A percentile compares a stretch with the other conserved stretches of the same genome.
Evolutionary conservation across 2,888 invertebrate genomes (phyloP).

Genomic region (Syrphus vitripennis): DNA sequence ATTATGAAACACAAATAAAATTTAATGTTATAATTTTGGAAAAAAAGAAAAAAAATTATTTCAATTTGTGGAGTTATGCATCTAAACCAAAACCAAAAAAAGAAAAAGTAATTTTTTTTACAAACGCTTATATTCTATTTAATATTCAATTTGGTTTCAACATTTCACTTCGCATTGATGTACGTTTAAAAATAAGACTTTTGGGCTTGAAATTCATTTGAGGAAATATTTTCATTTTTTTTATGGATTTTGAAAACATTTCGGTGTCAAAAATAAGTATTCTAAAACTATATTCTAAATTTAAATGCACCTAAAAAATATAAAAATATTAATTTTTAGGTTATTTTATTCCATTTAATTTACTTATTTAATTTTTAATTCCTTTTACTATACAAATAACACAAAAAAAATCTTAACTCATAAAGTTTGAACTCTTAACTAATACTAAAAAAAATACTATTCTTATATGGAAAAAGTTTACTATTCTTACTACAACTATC

Average conservation of each 20-base stretch:
- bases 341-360: not conserved
- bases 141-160: too few relatives aligned
- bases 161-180: not conserved
- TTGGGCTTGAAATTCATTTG: not conserved
- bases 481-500: conserved; percentile 56
- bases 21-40: not conserved
- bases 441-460: conserved; percentile 28
- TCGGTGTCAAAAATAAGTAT: not conserved
- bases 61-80: too few relatives aligned
- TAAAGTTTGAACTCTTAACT: conserved; percentile 33
- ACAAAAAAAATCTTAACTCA: not conserved
- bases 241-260: not conserved
- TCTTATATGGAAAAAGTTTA: conserved; percentile 25
- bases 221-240: not conserved
- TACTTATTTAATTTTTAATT: not conserved
- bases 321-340: not conserved
- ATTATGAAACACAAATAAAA: not conserved
- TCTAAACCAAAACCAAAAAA: too few relatives aligned
- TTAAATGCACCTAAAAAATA: not conserved
- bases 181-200: not conserved
- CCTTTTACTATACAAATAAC: not conserved
- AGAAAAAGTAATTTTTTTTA: too few relatives aligned
- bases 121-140: too few relatives aligned
- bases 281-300: not conserved
- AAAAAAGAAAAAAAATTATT: too few relatives aligned